Evolutionary conservation across 1,140 invertebrate species (phyloP).

Genomic region (Ceratosolen fusciceps): DNA sequence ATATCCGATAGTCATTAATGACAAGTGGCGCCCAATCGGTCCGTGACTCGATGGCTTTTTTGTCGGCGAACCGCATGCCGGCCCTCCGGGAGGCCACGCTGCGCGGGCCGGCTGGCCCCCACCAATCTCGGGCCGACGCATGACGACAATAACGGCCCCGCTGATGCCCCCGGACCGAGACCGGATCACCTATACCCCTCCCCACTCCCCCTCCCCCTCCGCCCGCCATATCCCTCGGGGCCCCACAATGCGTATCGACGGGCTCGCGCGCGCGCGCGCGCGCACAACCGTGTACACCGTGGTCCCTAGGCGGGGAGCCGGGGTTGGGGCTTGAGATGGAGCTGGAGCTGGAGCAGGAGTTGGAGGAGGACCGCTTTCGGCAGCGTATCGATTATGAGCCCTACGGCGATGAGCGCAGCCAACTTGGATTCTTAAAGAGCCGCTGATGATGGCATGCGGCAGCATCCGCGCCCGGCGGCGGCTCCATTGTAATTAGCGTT

Average conservation of each 20-base stretch:
- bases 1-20: slow-evolving; percentile 65
- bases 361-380: neutral
- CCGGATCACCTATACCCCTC: too few species aligned
- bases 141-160: slow-evolving; percentile 34
- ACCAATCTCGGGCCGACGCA: neutral
- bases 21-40: slow-evolving; percentile 68
- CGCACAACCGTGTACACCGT: too few species aligned
- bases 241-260: neutral
- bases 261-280: neutral
- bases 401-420: neutral
- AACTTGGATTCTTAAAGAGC: slow-evolving; percentile 28
- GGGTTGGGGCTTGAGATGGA: neutral
- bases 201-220: too few species aligned
- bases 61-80: slow-evolving; percentile 28
- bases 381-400: slow-evolving; percentile 17
- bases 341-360: too few species aligned
- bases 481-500: slow-evolving; percentile 45
- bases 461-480: slow-evolving; percentile 6
- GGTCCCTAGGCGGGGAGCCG: too few species aligned
- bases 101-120: neutral
- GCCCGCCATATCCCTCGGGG: too few species aligned
- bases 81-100: neutral
- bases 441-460: slow-evolving; percentile 29
- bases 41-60: slow-evolving; percentile 65
- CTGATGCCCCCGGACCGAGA: neutral